These are phyloP conservation scores for Euproctis similis DNA, from an alignment of 2,888 invertebrate genomes.

Conservation along the genomic window DNA sequence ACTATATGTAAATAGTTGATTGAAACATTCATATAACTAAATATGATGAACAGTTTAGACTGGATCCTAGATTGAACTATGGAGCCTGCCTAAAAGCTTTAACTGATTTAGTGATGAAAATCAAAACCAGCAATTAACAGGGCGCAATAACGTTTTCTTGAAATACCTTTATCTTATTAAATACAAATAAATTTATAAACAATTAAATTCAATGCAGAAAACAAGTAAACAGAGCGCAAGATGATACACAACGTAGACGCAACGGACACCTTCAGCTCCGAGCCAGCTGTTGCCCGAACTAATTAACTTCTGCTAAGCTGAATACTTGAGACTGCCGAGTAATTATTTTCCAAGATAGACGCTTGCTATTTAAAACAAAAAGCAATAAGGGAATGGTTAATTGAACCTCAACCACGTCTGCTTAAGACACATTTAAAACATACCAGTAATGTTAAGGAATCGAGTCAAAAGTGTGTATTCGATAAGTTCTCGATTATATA, in stretches of 20 bases:
- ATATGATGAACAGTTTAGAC: background rate
- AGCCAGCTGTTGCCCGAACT: constrained; percentile 43
- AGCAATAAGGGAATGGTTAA: constrained; percentile 26
- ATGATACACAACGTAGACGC: constrained; percentile 11
- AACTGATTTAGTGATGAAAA: too few relatives aligned
- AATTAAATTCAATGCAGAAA: too few relatives aligned
- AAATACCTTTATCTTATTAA: too few relatives aligned
- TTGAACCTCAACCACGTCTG: constrained; percentile 17
- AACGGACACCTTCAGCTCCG: constrained; percentile 14
- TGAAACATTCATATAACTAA: too few relatives aligned
- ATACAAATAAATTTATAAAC: too few relatives aligned
- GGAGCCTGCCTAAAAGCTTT: too few relatives aligned
- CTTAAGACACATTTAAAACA: constrained; percentile 15
- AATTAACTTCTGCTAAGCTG: constrained; percentile 57
- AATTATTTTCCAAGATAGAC: constrained; percentile 34
- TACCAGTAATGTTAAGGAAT: constrained; percentile 13
- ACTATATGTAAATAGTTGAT: too few relatives aligned
- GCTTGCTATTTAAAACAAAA: constrained; percentile 25
- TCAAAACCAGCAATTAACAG: too few relatives aligned
- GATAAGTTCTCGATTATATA: constrained; percentile 11
- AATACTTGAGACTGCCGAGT: constrained; percentile 36
- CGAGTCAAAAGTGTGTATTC: constrained; percentile 7
- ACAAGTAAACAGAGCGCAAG: constrained; percentile 10
- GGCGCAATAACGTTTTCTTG: too few relatives aligned
- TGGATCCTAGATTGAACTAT: too few relatives aligned